Evolutionary conservation across 1,140 invertebrate genomes (phyloP).

Genomic region (Neoseiulus cucumeris): DNA sequence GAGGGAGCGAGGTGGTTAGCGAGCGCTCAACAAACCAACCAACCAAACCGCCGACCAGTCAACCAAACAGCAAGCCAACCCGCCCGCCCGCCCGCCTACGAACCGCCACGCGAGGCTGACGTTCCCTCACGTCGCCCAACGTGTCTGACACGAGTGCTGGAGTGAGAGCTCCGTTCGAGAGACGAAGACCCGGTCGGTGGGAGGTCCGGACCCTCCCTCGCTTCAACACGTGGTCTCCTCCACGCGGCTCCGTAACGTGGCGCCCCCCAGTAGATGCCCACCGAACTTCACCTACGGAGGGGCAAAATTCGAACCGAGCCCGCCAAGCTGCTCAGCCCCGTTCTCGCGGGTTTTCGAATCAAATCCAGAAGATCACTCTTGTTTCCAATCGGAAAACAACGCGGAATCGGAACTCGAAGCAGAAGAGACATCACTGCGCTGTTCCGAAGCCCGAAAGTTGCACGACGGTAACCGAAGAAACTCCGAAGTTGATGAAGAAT

Average conservation of each 20-base stretch:
- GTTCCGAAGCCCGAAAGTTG: too few species aligned
- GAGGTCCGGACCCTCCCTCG: constrained; percentile 8
- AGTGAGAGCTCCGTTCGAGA: background rate
- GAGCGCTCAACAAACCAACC: background rate
- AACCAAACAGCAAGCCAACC: background rate
- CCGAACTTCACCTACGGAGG: background rate
- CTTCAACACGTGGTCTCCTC: background rate
- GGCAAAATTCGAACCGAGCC: constrained; percentile 4
- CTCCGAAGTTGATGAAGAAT: too few species aligned
- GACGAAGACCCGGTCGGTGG: constrained; percentile 8
- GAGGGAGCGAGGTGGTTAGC: too few species aligned
- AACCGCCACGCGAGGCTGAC: background rate
- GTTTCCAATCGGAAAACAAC: too few species aligned
- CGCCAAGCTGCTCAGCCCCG: too few species aligned
- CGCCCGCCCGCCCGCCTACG: background rate
- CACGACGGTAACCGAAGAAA: too few species aligned
- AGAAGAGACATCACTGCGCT: too few species aligned
- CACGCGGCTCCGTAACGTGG: background rate
- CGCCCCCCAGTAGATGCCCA: background rate
- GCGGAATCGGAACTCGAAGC: too few species aligned
- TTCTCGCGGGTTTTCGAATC: too few species aligned
- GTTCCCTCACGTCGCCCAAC: background rate
- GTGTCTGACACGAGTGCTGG: background rate
- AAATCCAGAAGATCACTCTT: too few species aligned
- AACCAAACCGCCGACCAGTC: background rate